Evolutionary conservation across 2,797 vertebrate species (phyloP), one percentile per base, ranked within the genome.

Genomic region (Aselliscus stoliczkanus): DNA sequence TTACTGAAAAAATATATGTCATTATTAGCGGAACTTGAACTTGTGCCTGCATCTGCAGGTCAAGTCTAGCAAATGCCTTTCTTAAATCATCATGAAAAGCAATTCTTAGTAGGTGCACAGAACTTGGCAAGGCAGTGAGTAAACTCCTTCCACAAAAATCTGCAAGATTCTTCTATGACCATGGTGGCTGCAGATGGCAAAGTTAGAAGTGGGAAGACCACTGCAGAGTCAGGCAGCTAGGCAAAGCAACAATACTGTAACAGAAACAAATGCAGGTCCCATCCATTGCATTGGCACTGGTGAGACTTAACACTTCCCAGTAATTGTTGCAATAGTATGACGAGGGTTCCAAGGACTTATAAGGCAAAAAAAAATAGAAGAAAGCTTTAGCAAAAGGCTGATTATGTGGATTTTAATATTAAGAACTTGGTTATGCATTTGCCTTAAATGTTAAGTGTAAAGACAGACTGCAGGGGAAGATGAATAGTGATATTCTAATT

Each of bases 361-460:
- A 65, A 86, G 20, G 13, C 13, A 84, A 81, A 82, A 84, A 81
- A 82, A 65, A 44, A 47, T 31, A 65, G 31, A 93, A 77, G 2
- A 5, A 81, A 21, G 5, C 37, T 34, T 84, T 50, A 69, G 21
- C 54, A 54, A 34, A 85, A 50, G 17, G n/a, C 7, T 52, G 20
- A 7, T n/a, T 72, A 44, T 37, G 4, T 72, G 12, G 21, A 73
- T 75, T 42, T n/a, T 52, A 81, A 50, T 47, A 13, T 37, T 62
- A 84, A 80, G 64, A 52, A 84, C 37, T 34, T 7, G 20, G 37
- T 37, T 69, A 56, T 29, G 17, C 39, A 21, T 72, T 85, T 85
- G 3, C 3, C 27, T 23, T n/a, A 15, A 64, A 70, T 47, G 14
- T 25, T 25, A 77, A 65, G 21, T 52, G 6, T 39, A 37, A 69